phyloP scores from a whole-genome alignment of 2,113 vertebrate species.

The Prionailurus viverrinus region DNA sequence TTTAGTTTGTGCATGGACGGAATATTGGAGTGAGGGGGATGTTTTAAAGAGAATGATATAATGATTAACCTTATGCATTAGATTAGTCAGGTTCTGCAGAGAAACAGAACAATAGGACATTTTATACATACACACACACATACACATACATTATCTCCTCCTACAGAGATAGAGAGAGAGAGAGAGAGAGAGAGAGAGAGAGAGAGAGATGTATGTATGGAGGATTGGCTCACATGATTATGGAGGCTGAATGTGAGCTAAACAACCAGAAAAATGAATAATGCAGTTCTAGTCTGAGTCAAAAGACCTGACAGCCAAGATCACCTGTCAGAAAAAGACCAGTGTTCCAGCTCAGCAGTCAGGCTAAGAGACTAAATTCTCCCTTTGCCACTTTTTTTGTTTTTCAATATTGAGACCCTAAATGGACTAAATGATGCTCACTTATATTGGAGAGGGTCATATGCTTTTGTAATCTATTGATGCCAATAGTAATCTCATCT shows the following conservation, averaged over 20 bases:
- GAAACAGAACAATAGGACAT: background rate
- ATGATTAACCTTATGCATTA: background rate
- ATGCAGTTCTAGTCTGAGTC: background rate
- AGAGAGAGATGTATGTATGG: background rate
- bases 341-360: background rate
- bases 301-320: background rate
- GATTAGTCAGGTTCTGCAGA: background rate
- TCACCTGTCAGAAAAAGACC: background rate
- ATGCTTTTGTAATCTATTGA: background rate
- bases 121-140: background rate
- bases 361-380: background rate
- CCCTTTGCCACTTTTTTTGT: background rate
- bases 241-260: background rate
- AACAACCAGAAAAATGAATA: background rate
- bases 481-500: background rate
- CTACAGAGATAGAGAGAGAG: background rate
- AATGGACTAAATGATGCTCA: background rate
- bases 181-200: no score
- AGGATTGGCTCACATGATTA: background rate
- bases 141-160: background rate
- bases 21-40: background rate
- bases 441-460: background rate
- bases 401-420: background rate
- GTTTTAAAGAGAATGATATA: background rate
- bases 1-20: background rate